Evolutionary conservation across 2,888 invertebrate genomes (phyloP).

Genomic region (Lasioglossum leucozonium): DNA sequence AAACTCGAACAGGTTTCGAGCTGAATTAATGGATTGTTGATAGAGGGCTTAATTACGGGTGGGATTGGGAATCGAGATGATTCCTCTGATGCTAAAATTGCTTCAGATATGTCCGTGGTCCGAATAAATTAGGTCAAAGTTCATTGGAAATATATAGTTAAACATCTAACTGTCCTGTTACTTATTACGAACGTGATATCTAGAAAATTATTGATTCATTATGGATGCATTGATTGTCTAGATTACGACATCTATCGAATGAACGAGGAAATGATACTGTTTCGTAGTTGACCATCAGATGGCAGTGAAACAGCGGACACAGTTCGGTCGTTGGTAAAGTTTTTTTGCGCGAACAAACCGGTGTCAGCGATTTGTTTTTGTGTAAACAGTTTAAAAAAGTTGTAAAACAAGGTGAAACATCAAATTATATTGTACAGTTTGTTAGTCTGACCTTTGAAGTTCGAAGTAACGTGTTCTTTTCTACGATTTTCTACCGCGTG

Average conservation of each 20-base stretch:
- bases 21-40: not conserved
- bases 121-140: not conserved
- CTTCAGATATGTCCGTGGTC: too few relatives aligned
- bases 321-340: constrained; percentile 33
- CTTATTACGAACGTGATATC: not conserved
- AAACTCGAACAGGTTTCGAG: constrained; percentile 7
- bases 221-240: not conserved
- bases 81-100: not conserved
- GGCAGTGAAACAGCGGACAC: not conserved
- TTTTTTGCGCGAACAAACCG: constrained; percentile 17
- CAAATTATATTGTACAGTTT: not conserved
- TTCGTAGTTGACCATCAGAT: not conserved
- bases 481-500: not conserved
- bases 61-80: constrained; percentile 10
- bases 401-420: not conserved
- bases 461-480: not conserved
- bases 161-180: not conserved
- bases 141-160: not conserved
- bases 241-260: not conserved
- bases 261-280: not conserved
- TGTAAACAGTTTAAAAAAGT: not conserved
- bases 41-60: constrained; percentile 5
- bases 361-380: not conserved
- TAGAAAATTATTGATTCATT: not conserved
- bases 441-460: not conserved